Conservation (phyloP, 2,113 vertebrate species). For the Apaloderma vittatum region DNA sequence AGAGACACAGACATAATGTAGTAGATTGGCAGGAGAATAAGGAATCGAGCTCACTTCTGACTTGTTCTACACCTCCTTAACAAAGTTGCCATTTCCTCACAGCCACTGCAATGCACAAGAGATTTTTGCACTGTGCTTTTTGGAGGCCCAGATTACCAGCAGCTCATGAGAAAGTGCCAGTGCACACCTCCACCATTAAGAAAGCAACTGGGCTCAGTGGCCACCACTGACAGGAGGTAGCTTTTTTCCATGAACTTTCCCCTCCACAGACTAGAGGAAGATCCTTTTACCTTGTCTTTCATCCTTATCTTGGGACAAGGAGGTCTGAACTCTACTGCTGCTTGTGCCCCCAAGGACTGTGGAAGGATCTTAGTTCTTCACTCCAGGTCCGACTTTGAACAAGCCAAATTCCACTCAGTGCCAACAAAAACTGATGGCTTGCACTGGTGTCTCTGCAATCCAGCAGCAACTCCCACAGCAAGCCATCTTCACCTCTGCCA, state of each 20-base stretch:
- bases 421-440: neutral
- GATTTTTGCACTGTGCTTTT: neutral
- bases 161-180: neutral
- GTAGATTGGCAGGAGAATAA: neutral
- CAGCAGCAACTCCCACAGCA: neutral
- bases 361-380: neutral
- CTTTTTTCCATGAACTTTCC: neutral
- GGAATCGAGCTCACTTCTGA: neutral
- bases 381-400: neutral
- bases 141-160: neutral
- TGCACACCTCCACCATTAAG: too few relatives aligned
- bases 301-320: neutral
- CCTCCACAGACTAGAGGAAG: fast-evolving
- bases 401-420: neutral
- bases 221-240: neutral
- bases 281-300: neutral
- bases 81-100: neutral
- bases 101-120: neutral
- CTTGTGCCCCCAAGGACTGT: neutral
- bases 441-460: neutral
- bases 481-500: too few relatives aligned
- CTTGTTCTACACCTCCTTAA: neutral
- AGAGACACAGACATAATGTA: neutral
- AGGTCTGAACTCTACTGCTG: neutral
- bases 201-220: neutral